Conservation (phyloP, 2,888 invertebrate genomes). For the Clepsis dumicolana region DNA sequence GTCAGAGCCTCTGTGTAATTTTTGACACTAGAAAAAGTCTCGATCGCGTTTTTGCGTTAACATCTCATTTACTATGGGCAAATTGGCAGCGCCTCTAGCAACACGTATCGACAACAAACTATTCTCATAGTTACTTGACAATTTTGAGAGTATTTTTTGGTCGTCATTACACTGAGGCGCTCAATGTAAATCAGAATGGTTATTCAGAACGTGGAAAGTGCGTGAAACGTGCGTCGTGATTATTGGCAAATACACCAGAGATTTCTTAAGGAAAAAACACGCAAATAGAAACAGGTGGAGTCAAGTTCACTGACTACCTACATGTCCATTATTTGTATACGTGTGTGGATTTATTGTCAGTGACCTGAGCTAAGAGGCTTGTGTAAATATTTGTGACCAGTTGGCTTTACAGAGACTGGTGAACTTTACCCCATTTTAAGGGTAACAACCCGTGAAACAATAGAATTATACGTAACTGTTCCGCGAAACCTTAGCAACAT, state of each 20-base stretch:
- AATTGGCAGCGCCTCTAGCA: no score
- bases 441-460: conserved; percentile 9
- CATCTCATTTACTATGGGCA: no score
- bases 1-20: no score
- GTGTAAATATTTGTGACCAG: conserved; percentile 4
- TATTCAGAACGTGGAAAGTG: not conserved
- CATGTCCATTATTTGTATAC: not conserved
- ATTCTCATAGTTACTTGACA: no score
- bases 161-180: no score
- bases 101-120: no score
- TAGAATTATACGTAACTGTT: not conserved
- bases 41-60: no score
- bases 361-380: not conserved
- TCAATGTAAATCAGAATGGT: no score
- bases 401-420: not conserved
- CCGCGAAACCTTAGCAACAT: not conserved
- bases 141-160: no score
- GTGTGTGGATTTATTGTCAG: not conserved
- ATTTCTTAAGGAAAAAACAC: not conserved
- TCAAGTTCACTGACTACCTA: conserved; percentile 4
- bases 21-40: no score
- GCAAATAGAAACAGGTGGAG: not conserved
- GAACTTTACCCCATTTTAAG: conserved; percentile 8
- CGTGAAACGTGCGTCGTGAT: not conserved
- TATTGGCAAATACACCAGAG: not conserved